Evolutionary conservation across 2,113 vertebrate species (phyloP), one percentile per base, ranked within the genome.

Genomic region (Camelus dromedarius): DNA sequence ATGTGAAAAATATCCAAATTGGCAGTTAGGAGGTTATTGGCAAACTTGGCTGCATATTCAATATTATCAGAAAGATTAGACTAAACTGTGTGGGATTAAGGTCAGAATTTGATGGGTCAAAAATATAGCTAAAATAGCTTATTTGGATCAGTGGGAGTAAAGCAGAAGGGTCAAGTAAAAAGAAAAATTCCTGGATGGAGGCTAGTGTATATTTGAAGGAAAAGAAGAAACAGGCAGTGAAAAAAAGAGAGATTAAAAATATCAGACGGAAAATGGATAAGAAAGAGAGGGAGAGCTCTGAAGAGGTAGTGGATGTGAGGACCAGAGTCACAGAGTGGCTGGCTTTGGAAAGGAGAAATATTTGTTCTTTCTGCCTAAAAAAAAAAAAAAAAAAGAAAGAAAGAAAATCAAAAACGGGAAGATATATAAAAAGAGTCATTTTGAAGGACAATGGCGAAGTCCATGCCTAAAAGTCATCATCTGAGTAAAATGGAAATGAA

Each of bases 401-500:
- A 80, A 80, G n/a, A 62, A 87, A 90, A 38, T 9, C 1, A 66
- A 35, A 56, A 88, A 80, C 46, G 16, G 3, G 22, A 8, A 80
- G 6, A n/a, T 26, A 76, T 26, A 56, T 60, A 62, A 42, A 77
- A 69, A 82, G 20, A 85, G 30, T 38, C 54, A 19, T 79, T 77
- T 19, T 11, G 48, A 91, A 93, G 70, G 76, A 62, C 54, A 69
- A 24, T 3, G 12, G n/a, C 11, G 84, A 89, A 58, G 12, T 48
- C 66, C 20, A 48, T 56, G 35, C 42, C 66, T 93, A 24, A 75
- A 75, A 66, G 64, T 75, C 76, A 81, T 92, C 67, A n/a, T 70
- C 86, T 46, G 24, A 70, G 58, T 60, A 80, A 96, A 91, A 70
- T 1, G 62, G 20, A 89, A 89, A 83, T 30, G 52, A 96, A 81